Conservation (phyloP, 2,797 vertebrate species). For the Cottoperca gobio region DNA sequence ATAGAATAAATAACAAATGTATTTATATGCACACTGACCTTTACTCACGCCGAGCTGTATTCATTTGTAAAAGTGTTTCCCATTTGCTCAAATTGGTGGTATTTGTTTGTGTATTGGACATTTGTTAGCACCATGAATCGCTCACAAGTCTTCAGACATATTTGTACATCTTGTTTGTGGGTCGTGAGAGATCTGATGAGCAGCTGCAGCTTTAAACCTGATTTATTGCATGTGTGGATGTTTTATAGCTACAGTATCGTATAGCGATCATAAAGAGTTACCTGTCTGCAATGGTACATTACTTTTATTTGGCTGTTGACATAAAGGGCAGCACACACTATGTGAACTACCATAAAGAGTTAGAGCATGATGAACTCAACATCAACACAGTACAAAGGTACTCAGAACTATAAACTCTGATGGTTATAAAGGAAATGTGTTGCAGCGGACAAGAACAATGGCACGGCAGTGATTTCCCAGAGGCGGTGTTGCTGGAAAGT, state of each 20-base stretch:
- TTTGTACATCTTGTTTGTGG: too few relatives aligned
- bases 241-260: not conserved
- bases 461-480: slow-evolving; percentile 39
- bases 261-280: not conserved
- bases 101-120: too few relatives aligned
- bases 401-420: slow-evolving; percentile 14
- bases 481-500: not conserved
- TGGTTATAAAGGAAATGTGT: slow-evolving; percentile 19
- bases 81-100: too few relatives aligned
- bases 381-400: not conserved
- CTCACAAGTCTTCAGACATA: too few relatives aligned
- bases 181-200: too few relatives aligned
- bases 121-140: too few relatives aligned
- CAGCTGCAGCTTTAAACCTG: not conserved
- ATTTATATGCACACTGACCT: too few relatives aligned
- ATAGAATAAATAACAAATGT: too few relatives aligned
- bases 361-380: not conserved
- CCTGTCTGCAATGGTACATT: not conserved
- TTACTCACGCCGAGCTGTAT: too few relatives aligned
- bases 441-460: slow-evolving; percentile 5
- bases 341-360: not conserved
- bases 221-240: not conserved
- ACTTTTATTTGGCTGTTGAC: slow-evolving; percentile 3
- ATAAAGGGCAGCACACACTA: not conserved
- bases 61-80: too few relatives aligned